Evolutionary conservation across 35 echinoderm and acorn worm genomes (phyloP).

Genomic region (Ophioderma brevispina): DNA sequence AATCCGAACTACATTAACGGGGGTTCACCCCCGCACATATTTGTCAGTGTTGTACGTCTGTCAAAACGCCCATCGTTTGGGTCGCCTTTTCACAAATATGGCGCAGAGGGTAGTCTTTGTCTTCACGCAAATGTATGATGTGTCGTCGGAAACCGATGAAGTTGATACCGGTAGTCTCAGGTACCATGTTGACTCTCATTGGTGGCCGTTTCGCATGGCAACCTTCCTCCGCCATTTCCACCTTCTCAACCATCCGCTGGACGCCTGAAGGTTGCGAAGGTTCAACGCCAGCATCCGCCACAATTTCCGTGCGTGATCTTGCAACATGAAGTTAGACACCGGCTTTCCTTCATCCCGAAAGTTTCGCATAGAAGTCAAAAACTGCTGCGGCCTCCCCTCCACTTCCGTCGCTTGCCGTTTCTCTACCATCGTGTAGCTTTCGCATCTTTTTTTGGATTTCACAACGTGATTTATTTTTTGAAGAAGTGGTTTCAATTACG

Average conservation of each 20-base stretch:
- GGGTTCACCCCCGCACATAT: constrained; percentile 16
- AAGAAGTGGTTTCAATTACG: background rate
- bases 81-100: constrained; percentile 16
- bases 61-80: constrained; percentile 29
- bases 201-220: background rate
- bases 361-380: background rate
- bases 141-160: background rate
- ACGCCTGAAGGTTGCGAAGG: background rate
- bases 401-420: constrained; percentile 13
- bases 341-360: background rate
- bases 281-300: background rate
- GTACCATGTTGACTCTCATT: background rate
- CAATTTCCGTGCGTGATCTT: background rate
- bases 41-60: background rate
- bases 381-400: background rate
- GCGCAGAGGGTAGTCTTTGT: background rate
- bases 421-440: constrained; percentile 14
- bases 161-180: background rate
- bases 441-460: constrained; percentile 19
- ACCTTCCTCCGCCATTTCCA: background rate
- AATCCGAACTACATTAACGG: background rate
- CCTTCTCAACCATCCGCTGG: background rate
- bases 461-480: background rate
- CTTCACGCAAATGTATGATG: background rate
- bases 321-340: constrained; percentile 22